Evolutionary conservation across 1,140 invertebrate genomes (phyloP), one percentile per base, ranked within the genome.

Genomic region (Mizuhopecten yessoensis): DNA sequence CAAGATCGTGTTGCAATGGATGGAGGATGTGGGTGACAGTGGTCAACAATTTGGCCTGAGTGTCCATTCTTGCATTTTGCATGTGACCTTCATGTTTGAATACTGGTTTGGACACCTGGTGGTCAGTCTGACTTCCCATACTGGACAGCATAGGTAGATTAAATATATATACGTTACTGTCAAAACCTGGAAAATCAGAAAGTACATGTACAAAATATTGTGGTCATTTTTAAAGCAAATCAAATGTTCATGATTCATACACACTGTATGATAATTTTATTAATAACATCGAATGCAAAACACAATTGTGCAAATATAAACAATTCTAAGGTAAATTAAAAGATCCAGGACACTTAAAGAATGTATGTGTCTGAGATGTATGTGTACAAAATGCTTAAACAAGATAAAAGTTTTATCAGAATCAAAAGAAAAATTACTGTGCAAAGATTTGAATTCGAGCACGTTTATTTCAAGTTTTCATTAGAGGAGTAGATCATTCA

Each of bases 21-120:
- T 89, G 88, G 34, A 45, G 75, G 23, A 91, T 13, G n/a, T 91
- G 87, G 75, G 34, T 45, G 10, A 89, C 13, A 34, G 34, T 57
- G 15, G 39, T 86, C 0, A 86, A 23, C 57, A 29, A 1, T 5
- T 29, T 29, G 20, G 17, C 33, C 20, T 91, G 29, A 33, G 34
- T 57, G 42, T 89, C 75, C 42, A 87, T 87, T 39, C 1, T 7
- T 75, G 57, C n/a, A 36, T 88, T 91, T 23, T 45, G 86, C 34
- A 42, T 45, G 42, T 88, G 88, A 86, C 87, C 88, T 88, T 91
- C 45, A 89, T 91, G 88, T 87, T 34, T 87, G 57, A 89, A 91
- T 34, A 34, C 34, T 0, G 86, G 45, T 88, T 90, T 86, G 36
- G 86, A 29, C 3, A 75, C n/a, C n/a, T 17, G 1, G 0, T 11